Base-by-base conservation (phyloP, 2,797 vertebrate genomes). In the Apogon talboti region DNA sequence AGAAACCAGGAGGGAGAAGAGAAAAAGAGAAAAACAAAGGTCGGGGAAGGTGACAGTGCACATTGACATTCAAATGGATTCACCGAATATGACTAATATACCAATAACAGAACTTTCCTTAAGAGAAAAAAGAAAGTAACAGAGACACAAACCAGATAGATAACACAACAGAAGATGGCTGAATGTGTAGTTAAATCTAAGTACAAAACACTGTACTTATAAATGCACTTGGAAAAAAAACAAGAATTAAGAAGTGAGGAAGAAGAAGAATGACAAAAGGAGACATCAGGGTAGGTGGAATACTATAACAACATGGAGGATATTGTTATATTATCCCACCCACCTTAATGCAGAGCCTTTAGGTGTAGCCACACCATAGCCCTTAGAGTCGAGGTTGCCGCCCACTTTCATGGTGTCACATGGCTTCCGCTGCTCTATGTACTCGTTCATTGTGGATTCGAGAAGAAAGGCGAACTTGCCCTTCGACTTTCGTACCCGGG, bases 341-440 rank as follows among this genome's bases (percentile, higher is more conserved):
- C 96, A 99, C 98, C 98, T 93, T 98, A 99, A 98, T 97, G 96
- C 96, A 91, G 98, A 99, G 95, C 98, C 97, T 96, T 99, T 99
- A 74, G 98, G 98, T 70, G 98, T 99, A 85, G 97, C 98, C 94
- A 99, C 97, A 81, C 98, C 98, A 87, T 99, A 99, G 92, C 97
- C 98, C 92, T 99, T 99, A 89, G 98, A 99, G 94, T 99, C 98
- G 92, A 99, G 96, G 95, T 99, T 99, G 87, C 97, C 97, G 92
- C 97, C 97, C 66, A 99, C 97, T 97, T 99, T 99, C 97, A 99
- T 97, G 89, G 98, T 99, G 94, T 99, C 98, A 16, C 97, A 99
- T 1, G 97, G 98, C 85, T 99, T 99, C 92, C 98, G 95, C 92
- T 99, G 98, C 93, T 99, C 98, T 92, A 99, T 99, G 95, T 99